A percentile compares a stretch with the other conserved stretches of the same genome.
These are phyloP conservation scores for Hemichromis elongatus DNA, from an alignment of 2,113 vertebrate species.

Conservation along the genomic window DNA sequence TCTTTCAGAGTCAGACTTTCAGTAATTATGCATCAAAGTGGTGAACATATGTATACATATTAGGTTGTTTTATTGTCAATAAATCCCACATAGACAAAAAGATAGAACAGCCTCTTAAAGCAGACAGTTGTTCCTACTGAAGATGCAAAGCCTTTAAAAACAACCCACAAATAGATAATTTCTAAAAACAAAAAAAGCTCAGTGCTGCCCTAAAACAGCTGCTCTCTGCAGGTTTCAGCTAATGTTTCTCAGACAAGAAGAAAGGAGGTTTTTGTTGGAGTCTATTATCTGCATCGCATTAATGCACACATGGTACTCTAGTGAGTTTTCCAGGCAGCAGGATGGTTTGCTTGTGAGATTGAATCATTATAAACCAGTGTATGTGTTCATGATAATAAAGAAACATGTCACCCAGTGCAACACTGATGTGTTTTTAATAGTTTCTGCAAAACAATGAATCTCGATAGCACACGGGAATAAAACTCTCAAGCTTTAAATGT, in stretches of 20 bases:
- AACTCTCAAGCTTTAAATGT: not conserved
- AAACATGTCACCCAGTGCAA: not conserved
- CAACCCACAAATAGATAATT: not conserved
- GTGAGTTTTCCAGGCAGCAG: not conserved
- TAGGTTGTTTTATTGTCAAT: not conserved
- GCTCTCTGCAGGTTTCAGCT: not conserved
- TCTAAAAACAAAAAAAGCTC: not conserved
- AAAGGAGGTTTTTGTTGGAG: not conserved
- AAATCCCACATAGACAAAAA: not conserved
- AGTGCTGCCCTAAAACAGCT: not conserved
- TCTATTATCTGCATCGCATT: not conserved
- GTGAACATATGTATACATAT: not conserved
- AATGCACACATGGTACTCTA: not conserved
- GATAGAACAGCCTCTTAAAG: accelerated
- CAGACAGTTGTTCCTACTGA: not conserved
- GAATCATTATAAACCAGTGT: not conserved
- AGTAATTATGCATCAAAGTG: accelerated
- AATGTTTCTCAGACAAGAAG: not conserved
- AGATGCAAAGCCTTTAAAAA: not conserved
- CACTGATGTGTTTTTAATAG: not conserved
- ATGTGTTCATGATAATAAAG: not conserved
- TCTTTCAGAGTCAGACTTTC: not conserved
- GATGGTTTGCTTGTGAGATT: not conserved
- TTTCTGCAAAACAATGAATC: not conserved
- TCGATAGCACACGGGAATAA: not conserved